phyloP scores from a whole-genome alignment of 1,140 invertebrate genomes.

The Pogonognathellus flavescens region DNA sequence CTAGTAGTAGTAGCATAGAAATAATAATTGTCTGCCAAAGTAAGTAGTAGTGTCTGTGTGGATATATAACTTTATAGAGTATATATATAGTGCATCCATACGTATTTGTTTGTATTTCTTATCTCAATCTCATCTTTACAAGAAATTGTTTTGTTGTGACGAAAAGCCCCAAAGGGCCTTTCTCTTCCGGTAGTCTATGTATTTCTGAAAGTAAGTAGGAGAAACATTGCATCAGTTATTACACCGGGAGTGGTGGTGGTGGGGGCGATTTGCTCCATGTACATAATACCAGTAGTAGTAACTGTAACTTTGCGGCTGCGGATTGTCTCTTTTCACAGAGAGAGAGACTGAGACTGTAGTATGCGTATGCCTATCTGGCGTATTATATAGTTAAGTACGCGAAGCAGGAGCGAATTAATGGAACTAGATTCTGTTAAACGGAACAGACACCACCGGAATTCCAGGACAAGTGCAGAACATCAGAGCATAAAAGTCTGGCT shows the following conservation, averaged over 20 bases:
- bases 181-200: not conserved
- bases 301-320: constrained; percentile 48
- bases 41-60: too few relatives aligned
- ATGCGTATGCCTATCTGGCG: too few relatives aligned
- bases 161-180: constrained; percentile 51
- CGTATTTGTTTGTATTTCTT: too few relatives aligned
- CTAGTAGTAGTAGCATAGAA: too few relatives aligned
- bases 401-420: not conserved
- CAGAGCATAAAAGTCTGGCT: not conserved
- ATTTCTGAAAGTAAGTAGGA: too few relatives aligned
- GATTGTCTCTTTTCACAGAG: not conserved
- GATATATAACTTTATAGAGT: too few relatives aligned
- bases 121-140: constrained; percentile 23
- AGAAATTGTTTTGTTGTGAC: not conserved
- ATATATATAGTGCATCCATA: too few relatives aligned
- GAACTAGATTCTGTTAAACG: not conserved
- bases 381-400: too few relatives aligned
- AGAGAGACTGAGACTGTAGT: not conserved
- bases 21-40: too few relatives aligned
- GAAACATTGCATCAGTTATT: not conserved
- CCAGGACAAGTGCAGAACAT: not conserved
- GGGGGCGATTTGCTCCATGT: constrained; percentile 26
- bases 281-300: not conserved
- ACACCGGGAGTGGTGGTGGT: constrained; percentile 25
- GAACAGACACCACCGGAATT: not conserved